These are phyloP conservation scores for Meteorus sp. DNA, from an alignment of 1,140 invertebrate species.

Conservation along the genomic window DNA sequence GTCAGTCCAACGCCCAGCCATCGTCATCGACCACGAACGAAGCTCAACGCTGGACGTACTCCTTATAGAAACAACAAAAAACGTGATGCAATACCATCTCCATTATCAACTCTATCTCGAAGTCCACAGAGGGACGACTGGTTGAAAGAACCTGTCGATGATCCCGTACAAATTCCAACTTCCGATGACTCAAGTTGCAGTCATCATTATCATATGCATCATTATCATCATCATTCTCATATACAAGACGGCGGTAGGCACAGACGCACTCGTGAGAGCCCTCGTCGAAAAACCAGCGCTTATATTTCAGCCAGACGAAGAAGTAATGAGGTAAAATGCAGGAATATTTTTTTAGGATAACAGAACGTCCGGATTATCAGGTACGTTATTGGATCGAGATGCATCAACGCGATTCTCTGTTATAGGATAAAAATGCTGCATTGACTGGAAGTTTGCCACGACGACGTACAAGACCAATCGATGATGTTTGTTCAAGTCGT, in stretches of 20 bases:
- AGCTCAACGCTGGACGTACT: conserved; percentile 44
- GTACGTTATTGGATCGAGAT: not conserved
- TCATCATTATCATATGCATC: conserved; percentile 55
- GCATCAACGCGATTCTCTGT: too few relatives aligned
- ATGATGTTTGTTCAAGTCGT: conserved; percentile 44
- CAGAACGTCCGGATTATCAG: not conserved
- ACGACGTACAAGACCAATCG: conserved; percentile 65
- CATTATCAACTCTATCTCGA: conserved; percentile 23
- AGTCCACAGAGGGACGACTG: conserved; percentile 55
- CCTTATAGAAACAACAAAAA: conserved; percentile 50
- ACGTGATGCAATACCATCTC: conserved; percentile 59
- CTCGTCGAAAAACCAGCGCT: conserved; percentile 65
- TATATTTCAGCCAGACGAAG: conserved; percentile 47
- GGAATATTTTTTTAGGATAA: not conserved
- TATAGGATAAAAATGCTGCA: conserved; percentile 62
- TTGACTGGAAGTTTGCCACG: conserved; percentile 68
- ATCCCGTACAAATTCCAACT: conserved; percentile 61
- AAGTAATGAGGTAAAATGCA: conserved; percentile 49
- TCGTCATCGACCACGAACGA: conserved; percentile 55
- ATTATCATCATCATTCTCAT: conserved; percentile 52
- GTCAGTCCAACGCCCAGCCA: conserved; percentile 59
- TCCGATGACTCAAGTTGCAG: conserved; percentile 71
- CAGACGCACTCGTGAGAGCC: conserved; percentile 67
- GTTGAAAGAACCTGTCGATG: conserved; percentile 52
- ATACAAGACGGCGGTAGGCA: conserved; percentile 59